These are phyloP conservation scores for Sphenopsis melanotis DNA, from an alignment of 2,797 vertebrate genomes.

Conservation along the genomic window DNA sequence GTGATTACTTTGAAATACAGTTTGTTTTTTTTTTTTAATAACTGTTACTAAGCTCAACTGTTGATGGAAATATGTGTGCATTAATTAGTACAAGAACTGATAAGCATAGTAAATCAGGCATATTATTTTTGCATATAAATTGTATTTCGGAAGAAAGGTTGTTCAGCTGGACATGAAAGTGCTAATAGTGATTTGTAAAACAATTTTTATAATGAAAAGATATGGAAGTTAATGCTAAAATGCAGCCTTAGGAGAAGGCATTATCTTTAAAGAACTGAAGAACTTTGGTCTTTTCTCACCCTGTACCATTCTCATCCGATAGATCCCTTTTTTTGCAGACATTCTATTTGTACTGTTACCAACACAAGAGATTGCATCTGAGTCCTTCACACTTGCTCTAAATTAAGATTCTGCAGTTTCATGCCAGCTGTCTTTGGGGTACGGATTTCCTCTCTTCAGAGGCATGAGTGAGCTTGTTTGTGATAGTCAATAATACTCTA, in stretches of 20 bases:
- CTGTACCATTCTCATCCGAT: neutral
- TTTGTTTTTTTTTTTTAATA: conserved; percentile 51
- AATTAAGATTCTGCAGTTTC: neutral
- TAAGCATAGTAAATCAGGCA: conserved; percentile 51
- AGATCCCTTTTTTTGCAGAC: neutral
- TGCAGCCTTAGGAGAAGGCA: neutral
- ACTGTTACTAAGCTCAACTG: conserved; percentile 52
- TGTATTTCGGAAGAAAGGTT: conserved; percentile 32
- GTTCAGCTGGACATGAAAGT: neutral
- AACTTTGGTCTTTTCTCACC: neutral
- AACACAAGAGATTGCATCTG: neutral
- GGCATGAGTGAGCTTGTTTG: neutral
- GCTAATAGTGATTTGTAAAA: conserved; percentile 12
- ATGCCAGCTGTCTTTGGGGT: neutral
- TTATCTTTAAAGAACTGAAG: neutral
- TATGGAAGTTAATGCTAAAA: neutral
- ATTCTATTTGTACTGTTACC: neutral
- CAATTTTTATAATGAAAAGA: neutral
- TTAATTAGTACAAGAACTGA: conserved; percentile 58
- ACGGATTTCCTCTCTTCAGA: neutral
- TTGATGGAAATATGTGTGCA: conserved; percentile 51
- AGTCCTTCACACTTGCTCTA: neutral
- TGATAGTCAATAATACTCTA: neutral
- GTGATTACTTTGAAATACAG: conserved; percentile 16
- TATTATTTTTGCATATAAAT: conserved; percentile 60